Conservation (phyloP, 2,113 vertebrate genomes). For the Ameiurus melas region DNA sequence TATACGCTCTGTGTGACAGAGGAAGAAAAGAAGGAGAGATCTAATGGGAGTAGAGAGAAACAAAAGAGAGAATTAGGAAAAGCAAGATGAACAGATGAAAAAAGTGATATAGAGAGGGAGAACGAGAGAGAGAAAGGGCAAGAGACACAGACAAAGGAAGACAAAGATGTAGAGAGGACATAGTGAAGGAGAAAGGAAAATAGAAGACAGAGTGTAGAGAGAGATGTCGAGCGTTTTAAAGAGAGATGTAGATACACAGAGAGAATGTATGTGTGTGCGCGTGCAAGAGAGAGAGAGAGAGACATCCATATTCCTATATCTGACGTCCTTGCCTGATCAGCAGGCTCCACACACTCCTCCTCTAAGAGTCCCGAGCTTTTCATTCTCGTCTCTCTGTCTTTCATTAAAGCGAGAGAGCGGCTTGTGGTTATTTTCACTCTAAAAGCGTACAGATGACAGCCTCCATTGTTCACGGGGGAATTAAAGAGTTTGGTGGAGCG, state of each 20-base stretch:
- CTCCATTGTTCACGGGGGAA: constrained; percentile 12
- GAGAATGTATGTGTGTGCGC: neutral
- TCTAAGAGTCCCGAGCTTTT: constrained; percentile 28
- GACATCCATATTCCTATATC: neutral
- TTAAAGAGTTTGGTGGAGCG: constrained; percentile 31
- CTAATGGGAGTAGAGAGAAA: neutral
- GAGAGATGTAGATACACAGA: neutral
- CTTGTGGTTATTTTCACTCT: constrained; percentile 30
- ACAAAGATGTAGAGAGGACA: neutral
- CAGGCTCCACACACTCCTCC: constrained; percentile 27
- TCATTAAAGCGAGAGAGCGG: constrained; percentile 21
- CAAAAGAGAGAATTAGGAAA: neutral
- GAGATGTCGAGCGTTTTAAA: neutral
- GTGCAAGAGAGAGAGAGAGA: neutral
- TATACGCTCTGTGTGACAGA: constrained; percentile 1
- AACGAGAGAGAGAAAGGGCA: neutral
- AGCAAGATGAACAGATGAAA: neutral
- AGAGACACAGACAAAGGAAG: neutral
- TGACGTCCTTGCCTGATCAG: constrained; percentile 1
- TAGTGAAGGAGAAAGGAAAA: neutral
- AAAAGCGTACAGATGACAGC: constrained; percentile 31
- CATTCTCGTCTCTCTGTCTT: constrained; percentile 23
- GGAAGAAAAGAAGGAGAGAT: neutral
- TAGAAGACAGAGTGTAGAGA: neutral
- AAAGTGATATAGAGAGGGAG: neutral